Conservation (phyloP, 2,113 vertebrate genomes). For the Platichthys stellatus region DNA sequence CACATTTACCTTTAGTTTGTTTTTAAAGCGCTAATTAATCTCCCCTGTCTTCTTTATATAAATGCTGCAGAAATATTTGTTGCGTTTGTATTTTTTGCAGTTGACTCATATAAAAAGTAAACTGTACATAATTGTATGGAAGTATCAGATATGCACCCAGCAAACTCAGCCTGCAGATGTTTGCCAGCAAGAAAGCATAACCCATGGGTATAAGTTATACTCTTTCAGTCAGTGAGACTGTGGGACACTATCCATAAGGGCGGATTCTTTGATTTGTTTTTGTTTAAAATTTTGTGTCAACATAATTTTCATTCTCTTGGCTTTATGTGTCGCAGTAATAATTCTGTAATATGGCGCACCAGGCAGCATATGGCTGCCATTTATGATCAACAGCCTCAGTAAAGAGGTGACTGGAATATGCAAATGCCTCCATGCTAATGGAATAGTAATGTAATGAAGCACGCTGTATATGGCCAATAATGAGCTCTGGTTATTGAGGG, state of each 20-base stretch:
- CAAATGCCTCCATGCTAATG: constrained; percentile 77
- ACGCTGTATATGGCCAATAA: constrained; percentile 72
- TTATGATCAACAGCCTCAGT: constrained; percentile 72
- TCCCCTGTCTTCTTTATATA: neutral
- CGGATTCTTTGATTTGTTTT: constrained; percentile 48
- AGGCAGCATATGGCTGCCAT: constrained; percentile 78
- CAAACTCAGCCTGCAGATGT: constrained; percentile 20
- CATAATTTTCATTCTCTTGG: constrained; percentile 60
- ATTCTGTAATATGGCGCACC: constrained; percentile 65
- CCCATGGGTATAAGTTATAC: constrained; percentile 27
- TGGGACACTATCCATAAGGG: constrained; percentile 29
- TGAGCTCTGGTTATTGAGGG: constrained; percentile 73
- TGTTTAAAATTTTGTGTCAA: constrained; percentile 51
- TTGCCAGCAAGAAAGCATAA: constrained; percentile 1
- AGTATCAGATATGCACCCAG: constrained; percentile 26
- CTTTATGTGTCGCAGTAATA: constrained; percentile 67
- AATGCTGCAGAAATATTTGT: neutral
- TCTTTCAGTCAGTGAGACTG: constrained; percentile 33
- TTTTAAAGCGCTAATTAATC: constrained; percentile 21
- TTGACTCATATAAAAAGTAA: neutral
- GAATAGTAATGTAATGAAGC: constrained; percentile 77
- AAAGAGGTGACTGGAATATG: constrained; percentile 74
- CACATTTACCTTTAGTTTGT: neutral
- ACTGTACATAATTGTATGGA: neutral
- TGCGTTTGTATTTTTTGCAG: neutral